Percentiles rank a stretch among this genome's conserved stretches.
Evolutionary conservation across 2,888 invertebrate species (phyloP).

Genomic region (Drosophila sordidula): DNA sequence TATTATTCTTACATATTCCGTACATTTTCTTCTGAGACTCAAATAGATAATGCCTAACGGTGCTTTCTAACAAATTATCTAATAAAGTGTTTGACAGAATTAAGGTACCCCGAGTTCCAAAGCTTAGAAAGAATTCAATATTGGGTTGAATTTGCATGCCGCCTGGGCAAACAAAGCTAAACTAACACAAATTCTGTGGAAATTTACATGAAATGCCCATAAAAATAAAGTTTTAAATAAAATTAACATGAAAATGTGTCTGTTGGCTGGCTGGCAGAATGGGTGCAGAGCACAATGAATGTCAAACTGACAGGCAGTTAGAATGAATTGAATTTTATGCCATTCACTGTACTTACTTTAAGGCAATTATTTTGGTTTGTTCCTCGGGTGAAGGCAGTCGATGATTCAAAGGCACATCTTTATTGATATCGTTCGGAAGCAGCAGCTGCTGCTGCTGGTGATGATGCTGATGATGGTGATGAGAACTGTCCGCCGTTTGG

Average conservation of each 20-base stretch:
- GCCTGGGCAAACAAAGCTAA: conserved; percentile 26
- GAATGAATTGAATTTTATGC: background rate
- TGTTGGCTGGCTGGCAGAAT: background rate
- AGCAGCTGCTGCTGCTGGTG: conserved; percentile 68
- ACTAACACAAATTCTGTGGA: conserved; percentile 28
- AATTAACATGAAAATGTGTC: conserved; percentile 44
- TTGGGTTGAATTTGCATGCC: conserved; percentile 32
- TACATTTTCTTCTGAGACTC: no score
- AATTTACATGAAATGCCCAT: conserved; percentile 73
- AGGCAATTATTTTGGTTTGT: conserved; percentile 92
- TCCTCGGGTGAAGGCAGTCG: conserved; percentile 95
- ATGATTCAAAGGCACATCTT: conserved; percentile 90
- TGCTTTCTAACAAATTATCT: background rate
- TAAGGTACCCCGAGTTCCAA: conserved; percentile 1
- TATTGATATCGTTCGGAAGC: conserved; percentile 84
- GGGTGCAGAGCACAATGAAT: conserved; percentile 5
- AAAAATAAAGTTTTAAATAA: conserved; percentile 59
- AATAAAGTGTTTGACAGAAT: conserved; percentile 7
- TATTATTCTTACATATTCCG: no score
- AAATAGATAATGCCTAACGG: background rate
- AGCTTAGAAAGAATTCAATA: conserved; percentile 26
- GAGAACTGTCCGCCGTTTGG: conserved; percentile 76
- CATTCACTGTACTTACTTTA: conserved; percentile 88
- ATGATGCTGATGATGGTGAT: conserved; percentile 50
- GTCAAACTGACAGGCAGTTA: conserved; percentile 2